phyloP scores from a whole-genome alignment of 2,797 vertebrate species.

The Propithecus deckenii region DNA sequence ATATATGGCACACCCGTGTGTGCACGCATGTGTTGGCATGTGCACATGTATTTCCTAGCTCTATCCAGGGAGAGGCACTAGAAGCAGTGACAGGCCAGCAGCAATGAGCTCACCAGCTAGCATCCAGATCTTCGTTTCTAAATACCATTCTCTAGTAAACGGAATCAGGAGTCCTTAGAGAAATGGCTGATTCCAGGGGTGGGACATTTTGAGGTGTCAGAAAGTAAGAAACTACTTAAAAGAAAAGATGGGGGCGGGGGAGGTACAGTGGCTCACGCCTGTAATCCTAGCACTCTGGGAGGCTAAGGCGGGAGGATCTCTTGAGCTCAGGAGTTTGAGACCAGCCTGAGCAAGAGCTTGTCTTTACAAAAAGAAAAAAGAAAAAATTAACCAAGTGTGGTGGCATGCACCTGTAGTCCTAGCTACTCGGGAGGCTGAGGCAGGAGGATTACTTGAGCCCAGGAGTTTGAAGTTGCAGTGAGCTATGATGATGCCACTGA shows the following conservation, averaged over 20 bases:
- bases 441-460: not conserved
- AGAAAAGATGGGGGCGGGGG: too few relatives aligned
- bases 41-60: not conserved
- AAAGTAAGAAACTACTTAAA: not conserved
- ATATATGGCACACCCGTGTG: not conserved
- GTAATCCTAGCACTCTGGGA: too few relatives aligned
- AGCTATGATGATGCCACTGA: not conserved
- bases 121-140: not conserved
- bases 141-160: not conserved
- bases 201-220: not conserved
- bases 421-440: not conserved
- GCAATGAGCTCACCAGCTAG: not conserved
- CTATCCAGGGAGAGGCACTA: too few relatives aligned
- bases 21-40: not conserved
- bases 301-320: too few relatives aligned
- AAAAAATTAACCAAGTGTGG: not conserved
- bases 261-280: fast-evolving
- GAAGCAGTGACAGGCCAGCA: not conserved
- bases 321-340: not conserved
- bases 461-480: not conserved
- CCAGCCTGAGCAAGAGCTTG: not conserved
- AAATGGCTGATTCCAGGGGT: not conserved
- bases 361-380: not conserved
- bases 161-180: not conserved
- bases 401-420: not conserved